Percentiles rank a stretch among this genome's conserved stretches.
Evolutionary conservation across 2,113 vertebrate species (phyloP).

Genomic region (Coreoperca whiteheadi): DNA sequence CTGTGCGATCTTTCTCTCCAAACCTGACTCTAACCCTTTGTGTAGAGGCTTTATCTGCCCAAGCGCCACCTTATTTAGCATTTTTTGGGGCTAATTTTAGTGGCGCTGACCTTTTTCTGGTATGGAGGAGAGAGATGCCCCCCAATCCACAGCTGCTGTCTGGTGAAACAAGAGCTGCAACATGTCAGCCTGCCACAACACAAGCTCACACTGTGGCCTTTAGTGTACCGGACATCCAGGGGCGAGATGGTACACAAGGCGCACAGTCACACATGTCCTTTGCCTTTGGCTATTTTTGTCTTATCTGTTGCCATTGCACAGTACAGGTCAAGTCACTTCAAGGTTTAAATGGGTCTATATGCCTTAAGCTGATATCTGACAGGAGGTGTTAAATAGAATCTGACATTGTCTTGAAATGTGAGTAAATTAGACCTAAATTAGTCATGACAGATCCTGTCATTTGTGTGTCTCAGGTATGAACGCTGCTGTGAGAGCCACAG

Average conservation of each 20-base stretch:
- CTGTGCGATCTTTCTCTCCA: neutral
- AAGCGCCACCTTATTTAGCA: conserved; percentile 43
- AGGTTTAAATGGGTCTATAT: conserved; percentile 39
- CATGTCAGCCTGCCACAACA: conserved; percentile 64
- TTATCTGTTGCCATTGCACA: neutral
- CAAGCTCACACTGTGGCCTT: conserved; percentile 73
- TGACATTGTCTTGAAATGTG: neutral
- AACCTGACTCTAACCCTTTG: conserved; percentile 38
- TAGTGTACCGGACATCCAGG: conserved; percentile 39
- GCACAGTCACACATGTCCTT: conserved; percentile 3
- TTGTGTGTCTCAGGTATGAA: conserved; percentile 90
- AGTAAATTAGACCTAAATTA: neutral
- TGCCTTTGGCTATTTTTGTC: conserved; percentile 56
- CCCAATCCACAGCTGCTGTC: conserved; percentile 79
- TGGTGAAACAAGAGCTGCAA: conserved; percentile 80
- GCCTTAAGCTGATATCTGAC: conserved; percentile 14
- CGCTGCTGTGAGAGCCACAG: conserved; percentile 93
- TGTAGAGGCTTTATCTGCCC: conserved; percentile 18
- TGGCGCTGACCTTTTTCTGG: conserved; percentile 82
- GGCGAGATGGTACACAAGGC: conserved; percentile 39
- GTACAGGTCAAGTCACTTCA: neutral
- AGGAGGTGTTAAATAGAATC: neutral
- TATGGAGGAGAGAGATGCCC: conserved; percentile 70
- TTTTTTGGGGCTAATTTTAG: conserved; percentile 82
- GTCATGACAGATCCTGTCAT: neutral